Evolutionary conservation across 2,888 invertebrate genomes (phyloP).

Genomic region (Folsomia candida): DNA sequence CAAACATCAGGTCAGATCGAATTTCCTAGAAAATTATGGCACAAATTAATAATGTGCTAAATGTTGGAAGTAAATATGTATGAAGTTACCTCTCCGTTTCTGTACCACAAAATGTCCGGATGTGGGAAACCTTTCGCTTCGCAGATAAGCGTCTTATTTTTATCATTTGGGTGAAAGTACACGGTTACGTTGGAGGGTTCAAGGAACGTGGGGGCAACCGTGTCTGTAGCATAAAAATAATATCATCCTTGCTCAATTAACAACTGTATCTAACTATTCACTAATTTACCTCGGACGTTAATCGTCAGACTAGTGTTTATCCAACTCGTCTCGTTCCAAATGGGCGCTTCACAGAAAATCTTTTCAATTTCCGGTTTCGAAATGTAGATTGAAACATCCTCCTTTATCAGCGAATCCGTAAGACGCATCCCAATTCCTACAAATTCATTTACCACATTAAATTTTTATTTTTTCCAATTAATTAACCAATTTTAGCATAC

Average conservation of each 20-base stretch:
- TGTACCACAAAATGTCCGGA: slow-evolving; percentile 37
- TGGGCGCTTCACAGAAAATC: slow-evolving; percentile 30
- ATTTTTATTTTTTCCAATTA: no score
- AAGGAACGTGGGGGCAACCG: slow-evolving; percentile 25
- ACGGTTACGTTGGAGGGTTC: slow-evolving; percentile 31
- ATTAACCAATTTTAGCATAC: no score
- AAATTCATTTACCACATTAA: no score
- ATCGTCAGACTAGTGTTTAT: slow-evolving; percentile 20
- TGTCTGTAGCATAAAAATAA: slow-evolving; percentile 28
- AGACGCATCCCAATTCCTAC: background rate
- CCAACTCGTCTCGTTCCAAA: slow-evolving; percentile 40
- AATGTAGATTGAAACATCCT: slow-evolving; percentile 26
- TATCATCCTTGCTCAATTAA: background rate
- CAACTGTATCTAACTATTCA: background rate
- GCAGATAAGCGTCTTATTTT: slow-evolving; percentile 31
- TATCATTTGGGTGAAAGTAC: slow-evolving; percentile 19
- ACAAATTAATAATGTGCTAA: background rate
- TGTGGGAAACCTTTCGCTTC: slow-evolving; percentile 36
- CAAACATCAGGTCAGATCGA: background rate
- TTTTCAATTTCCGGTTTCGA: slow-evolving; percentile 21
- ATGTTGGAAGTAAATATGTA: no score
- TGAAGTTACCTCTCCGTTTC: slow-evolving; percentile 34
- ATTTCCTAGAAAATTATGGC: background rate
- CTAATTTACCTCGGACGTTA: slow-evolving; percentile 30
- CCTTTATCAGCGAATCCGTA: slow-evolving; percentile 19